Conservation (phyloP, 1,140 invertebrate species). For the Bicyclus anynana region DNA sequence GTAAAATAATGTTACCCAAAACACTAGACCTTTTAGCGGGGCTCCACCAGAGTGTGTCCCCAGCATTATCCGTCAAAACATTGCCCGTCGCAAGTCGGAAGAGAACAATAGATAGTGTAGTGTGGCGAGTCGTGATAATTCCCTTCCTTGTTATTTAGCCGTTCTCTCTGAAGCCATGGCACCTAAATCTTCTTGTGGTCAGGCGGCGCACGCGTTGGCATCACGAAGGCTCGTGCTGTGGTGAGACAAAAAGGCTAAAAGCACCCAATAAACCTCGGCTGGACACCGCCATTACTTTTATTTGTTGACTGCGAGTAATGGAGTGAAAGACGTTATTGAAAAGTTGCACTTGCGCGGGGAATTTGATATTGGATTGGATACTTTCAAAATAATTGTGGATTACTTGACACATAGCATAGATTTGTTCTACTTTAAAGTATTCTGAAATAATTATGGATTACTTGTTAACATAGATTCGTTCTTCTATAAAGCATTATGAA, state of each 20-base stretch:
- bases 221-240: slow-evolving; percentile 1
- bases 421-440: no score
- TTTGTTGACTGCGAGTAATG: not conserved
- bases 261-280: not conserved
- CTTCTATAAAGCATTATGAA: no score
- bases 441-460: no score
- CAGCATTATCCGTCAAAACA: not conserved
- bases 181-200: slow-evolving; percentile 3
- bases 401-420: no score
- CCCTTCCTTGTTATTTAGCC: slow-evolving; percentile 1
- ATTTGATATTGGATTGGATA: no score
- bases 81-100: not conserved
- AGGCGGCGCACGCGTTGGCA: slow-evolving; percentile 1
- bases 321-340: not conserved
- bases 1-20: no score
- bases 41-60: no score
- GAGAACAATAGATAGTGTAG: slow-evolving; percentile 6
- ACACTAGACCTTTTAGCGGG: no score
- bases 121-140: slow-evolving; percentile 4
- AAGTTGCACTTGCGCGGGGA: not conserved
- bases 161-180: slow-evolving; percentile 2
- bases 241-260: slow-evolving; percentile 6
- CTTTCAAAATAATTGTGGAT: no score
- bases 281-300: slow-evolving; percentile 1
- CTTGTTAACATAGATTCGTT: no score